A percentile compares a stretch with the other conserved stretches of the same genome.
Evolutionary conservation across 2,113 vertebrate species (phyloP).

Genomic region (Podocnemis expansa): DNA sequence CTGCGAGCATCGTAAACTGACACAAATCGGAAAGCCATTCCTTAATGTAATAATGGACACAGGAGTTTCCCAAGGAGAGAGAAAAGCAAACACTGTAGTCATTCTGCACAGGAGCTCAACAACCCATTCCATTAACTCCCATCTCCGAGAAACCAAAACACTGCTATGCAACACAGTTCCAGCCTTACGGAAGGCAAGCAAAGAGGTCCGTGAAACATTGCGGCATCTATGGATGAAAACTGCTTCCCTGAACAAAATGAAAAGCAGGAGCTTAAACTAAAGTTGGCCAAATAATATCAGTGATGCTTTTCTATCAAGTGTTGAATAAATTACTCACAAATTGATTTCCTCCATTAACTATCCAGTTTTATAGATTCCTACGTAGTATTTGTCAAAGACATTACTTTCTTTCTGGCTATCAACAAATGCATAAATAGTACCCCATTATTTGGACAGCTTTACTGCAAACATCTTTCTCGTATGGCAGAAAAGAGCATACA

Average conservation of each 20-base stretch:
- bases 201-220: background rate
- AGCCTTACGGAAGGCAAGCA: background rate
- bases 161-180: background rate
- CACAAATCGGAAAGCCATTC: background rate
- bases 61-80: background rate
- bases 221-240: background rate
- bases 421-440: background rate
- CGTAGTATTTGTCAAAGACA: background rate
- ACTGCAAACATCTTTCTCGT: no score
- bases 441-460: background rate
- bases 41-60: background rate
- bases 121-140: background rate
- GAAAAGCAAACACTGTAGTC: background rate
- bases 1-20: conserved; percentile 18
- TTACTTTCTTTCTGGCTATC: no score
- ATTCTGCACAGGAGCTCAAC: background rate
- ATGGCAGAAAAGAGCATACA: background rate
- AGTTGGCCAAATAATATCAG: background rate
- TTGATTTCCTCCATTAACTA: background rate
- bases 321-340: background rate
- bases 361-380: background rate
- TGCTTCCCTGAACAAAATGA: background rate
- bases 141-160: background rate
- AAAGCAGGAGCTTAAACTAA: background rate
- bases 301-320: background rate